Base-by-base conservation (phyloP, 2,113 vertebrate genomes). In the Australoheros scitulus region DNA sequence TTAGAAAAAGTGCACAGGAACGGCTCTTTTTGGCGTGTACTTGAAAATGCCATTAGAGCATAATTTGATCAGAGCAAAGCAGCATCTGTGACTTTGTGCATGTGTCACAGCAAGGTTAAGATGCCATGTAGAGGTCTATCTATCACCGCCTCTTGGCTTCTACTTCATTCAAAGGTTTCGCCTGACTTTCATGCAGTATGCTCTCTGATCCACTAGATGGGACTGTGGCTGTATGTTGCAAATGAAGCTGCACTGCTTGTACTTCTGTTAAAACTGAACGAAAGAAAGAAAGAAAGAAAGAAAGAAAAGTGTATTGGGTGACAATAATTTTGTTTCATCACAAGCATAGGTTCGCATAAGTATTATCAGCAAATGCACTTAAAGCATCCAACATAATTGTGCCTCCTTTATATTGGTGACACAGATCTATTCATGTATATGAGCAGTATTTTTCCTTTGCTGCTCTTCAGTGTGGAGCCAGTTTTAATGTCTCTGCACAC, bases 121-220 rank as follows among this genome's bases (percentile, higher is more conserved):
- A 83, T 72, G 58, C 52, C 32, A 3, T 34, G 41, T 3, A n/a
- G 14, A 61, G 7, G 20, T 52, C 76, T n/a, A 38, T 87, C 77
- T 24, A 64, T 87, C 80, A 89, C 43, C 38, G 81, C 65, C 64
- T 47, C 58, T 29, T 11, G 17, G 38, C 7, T 65, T 78, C 63
- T 65, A 77, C 55, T 3, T 26, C 2, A 29, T 63, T 80, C 59
- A 84, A 56, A 6, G 70, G 10, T 26, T 64, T 22, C 17, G 36
- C 18, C 20, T 68, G 43, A 55, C 41, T 24, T 52, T 2, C 17
- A 20, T 29, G 32, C 24, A 47, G 61, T 58, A 26, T 11, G 1
- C 59, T 6, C 34, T 29, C n/a, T 8, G 0, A 26, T 63, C 88
- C 92, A 90, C 79, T 76, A 88, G 93, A 43, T 81, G 90, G 81